These are phyloP conservation scores for Acyrthosiphon pisum DNA, from an alignment of 1,140 invertebrate species.

Conservation along the genomic window DNA sequence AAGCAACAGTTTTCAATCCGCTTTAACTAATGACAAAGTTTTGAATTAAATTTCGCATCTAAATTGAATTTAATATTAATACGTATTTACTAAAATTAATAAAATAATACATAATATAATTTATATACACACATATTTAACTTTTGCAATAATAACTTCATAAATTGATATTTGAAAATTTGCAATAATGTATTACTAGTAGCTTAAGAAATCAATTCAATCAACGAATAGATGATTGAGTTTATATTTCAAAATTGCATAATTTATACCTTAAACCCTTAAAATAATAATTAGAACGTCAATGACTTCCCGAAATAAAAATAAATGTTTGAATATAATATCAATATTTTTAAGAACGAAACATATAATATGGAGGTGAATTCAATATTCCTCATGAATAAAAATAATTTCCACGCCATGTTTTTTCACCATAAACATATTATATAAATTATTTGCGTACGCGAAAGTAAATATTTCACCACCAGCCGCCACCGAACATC, in stretches of 20 bases:
- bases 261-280: not conserved
- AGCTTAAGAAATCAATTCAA: not conserved
- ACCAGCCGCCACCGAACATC: not conserved
- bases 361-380: not conserved
- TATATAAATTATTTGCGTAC: not conserved
- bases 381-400: not conserved
- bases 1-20: conserved; percentile 8
- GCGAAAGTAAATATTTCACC: not conserved
- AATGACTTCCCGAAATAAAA: not conserved
- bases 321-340: not conserved
- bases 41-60: not conserved
- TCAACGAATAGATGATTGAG: not conserved
- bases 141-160: not conserved
- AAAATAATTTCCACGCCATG: not conserved
- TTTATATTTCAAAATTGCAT: no score
- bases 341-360: not conserved
- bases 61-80: conserved; percentile 18
- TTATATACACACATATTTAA: not conserved
- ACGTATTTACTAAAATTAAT: conserved; percentile 15
- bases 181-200: not conserved
- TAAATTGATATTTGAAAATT: not conserved
- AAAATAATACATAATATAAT: not conserved
- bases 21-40: conserved; percentile 35
- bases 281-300: not conserved
- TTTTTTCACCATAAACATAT: not conserved